These are phyloP conservation scores for Drosophila elegans DNA, from an alignment of 1,140 invertebrate genomes.

Conservation along the genomic window DNA sequence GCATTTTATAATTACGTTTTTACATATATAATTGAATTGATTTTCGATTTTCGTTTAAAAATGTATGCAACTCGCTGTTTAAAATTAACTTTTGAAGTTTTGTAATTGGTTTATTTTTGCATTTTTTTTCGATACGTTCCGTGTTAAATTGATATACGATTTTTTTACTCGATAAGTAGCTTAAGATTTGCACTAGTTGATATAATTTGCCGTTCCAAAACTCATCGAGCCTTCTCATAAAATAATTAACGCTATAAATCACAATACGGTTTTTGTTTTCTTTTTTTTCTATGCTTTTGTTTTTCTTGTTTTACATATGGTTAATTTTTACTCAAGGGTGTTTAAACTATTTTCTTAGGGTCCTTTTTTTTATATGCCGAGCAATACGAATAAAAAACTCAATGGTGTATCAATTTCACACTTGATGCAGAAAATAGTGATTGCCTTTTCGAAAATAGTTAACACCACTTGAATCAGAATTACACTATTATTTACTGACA, in stretches of 20 bases:
- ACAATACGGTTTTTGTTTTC: constrained; percentile 78
- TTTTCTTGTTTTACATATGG: constrained; percentile 34
- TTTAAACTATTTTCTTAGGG: background rate
- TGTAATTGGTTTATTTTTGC: constrained; percentile 49
- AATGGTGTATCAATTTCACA: background rate
- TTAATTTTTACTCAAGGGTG: constrained; percentile 8
- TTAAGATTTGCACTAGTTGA: constrained; percentile 73
- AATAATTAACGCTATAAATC: constrained; percentile 84
- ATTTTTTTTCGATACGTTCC: constrained; percentile 66
- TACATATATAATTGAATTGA: constrained; percentile 40
- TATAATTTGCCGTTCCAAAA: constrained; percentile 33
- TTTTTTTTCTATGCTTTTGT: constrained; percentile 44
- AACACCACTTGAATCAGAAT: background rate
- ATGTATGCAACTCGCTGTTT: constrained; percentile 54
- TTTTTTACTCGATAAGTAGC: constrained; percentile 40
- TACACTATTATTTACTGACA: constrained; percentile 5
- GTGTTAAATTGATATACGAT: constrained; percentile 68
- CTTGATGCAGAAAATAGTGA: background rate
- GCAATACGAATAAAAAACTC: background rate
- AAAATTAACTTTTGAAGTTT: constrained; percentile 77
- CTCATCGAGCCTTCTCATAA: constrained; percentile 57
- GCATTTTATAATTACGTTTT: constrained; percentile 44
- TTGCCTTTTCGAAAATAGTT: constrained; percentile 2
- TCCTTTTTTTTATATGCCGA: no score
- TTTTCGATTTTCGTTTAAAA: constrained; percentile 43